Evolutionary conservation across 2,113 vertebrate genomes (phyloP), one percentile per base, ranked within the genome.

Genomic region (Sorex araneus): DNA sequence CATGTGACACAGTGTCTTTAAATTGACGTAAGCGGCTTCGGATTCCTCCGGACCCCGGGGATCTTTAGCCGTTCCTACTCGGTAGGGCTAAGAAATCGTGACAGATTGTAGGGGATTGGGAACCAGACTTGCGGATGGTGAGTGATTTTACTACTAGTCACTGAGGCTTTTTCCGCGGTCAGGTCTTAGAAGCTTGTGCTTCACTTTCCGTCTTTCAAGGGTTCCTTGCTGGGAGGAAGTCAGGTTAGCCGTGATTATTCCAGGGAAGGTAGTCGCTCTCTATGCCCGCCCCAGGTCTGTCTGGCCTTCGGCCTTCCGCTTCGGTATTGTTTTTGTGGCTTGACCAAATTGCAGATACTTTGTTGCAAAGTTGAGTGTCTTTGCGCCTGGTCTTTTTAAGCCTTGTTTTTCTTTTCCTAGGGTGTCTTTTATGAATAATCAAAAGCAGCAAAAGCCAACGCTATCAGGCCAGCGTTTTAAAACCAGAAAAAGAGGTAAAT

Each of bases 361-460:
- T 82, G 79, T 84, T 84, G 78, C 23, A 2, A 73, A 93, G 93
- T 32, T 47, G 40, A 79, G 11, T 67, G 28, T 83, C 40, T 4
- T 7, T 50, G 36, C 23, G 57, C 28, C 60, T 77, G 89, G 40
- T 81, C n/a, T 86, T 40, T 94, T 92, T 83, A 91, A 90, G 78
- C 64, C 25, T 67, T 94, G 10, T 92, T 94, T 92, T 34, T 83
- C 23, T 91, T 83, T 89, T 84, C 25, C 28, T 97, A 99, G 98
- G 98, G 99, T 99, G 98, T 99, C 99, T 99, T 99, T 99, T 99
- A 99, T 99, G 99, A 99, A 99, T 99, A 99, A 99, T 99, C 99
- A 99, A 99, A 99, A 99, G 99, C 99, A 99, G 98, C 99, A 99
- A 98, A 99, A 99, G 98, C 99, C 99, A 98, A 99, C 99, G 99